A percentile compares a stretch with the other conserved stretches of the same genome.
Evolutionary conservation across 1,140 invertebrate genomes (phyloP).

Genomic region (Pachyrhynchus sulphureomaculatus): DNA sequence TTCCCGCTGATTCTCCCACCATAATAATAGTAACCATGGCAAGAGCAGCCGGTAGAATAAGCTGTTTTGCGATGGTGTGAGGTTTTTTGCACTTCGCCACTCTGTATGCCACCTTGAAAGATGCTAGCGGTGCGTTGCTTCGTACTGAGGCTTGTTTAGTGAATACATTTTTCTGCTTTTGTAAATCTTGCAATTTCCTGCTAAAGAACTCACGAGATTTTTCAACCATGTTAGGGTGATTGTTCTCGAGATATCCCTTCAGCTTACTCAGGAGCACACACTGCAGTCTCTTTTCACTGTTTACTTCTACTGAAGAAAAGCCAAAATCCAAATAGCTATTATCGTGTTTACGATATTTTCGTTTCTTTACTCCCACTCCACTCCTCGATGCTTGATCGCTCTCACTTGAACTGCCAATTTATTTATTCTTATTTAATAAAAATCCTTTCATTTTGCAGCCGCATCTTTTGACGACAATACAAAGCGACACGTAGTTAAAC

Average conservation of each 20-base stretch:
- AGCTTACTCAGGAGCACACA: slow-evolving; percentile 42
- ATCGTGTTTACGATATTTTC: no score
- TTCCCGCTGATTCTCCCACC: slow-evolving; percentile 34
- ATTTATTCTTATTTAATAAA: no score
- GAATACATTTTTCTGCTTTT: slow-evolving; percentile 2
- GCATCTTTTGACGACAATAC: no score
- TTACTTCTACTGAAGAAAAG: no score
- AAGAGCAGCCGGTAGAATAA: slow-evolving; percentile 46
- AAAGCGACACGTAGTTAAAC: no score
- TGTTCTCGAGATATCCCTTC: slow-evolving; percentile 40
- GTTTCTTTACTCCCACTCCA: no score
- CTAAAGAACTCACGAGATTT: slow-evolving; percentile 14
- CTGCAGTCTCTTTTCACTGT: no score
- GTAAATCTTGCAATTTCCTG: slow-evolving; percentile 1
- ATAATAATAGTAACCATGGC: slow-evolving; percentile 46
- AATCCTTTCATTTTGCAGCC: no score
- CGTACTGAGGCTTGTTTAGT: slow-evolving; percentile 7
- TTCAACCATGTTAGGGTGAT: slow-evolving; percentile 31
- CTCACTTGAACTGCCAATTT: no score
- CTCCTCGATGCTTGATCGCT: no score
- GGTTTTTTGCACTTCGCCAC: slow-evolving; percentile 48
- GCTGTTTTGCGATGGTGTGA: slow-evolving; percentile 48
- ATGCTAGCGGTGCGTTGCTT: slow-evolving; percentile 37
- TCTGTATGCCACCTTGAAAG: slow-evolving; percentile 38
- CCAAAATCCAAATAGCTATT: no score